phyloP scores from a whole-genome alignment of 2,113 vertebrate species.

The Perca fluviatilis region DNA sequence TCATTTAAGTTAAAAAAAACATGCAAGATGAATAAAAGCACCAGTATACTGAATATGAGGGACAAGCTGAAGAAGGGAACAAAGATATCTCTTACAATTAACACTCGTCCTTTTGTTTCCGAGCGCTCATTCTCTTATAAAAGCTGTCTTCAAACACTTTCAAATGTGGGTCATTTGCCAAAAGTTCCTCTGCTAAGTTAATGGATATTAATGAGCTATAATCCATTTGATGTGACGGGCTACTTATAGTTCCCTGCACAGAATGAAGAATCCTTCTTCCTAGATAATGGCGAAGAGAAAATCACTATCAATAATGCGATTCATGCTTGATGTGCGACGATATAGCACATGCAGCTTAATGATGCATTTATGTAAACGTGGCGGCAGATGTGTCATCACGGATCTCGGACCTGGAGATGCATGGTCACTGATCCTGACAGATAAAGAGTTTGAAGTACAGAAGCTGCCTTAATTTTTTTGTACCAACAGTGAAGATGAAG shows the following conservation, averaged over 20 bases:
- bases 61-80: slow-evolving; percentile 27
- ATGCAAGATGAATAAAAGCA: slow-evolving; percentile 5
- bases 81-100: slow-evolving; percentile 54
- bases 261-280: slow-evolving; percentile 28
- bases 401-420: slow-evolving; percentile 25
- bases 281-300: slow-evolving; percentile 12
- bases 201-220: slow-evolving; percentile 72
- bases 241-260: slow-evolving; percentile 32
- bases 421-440: slow-evolving; percentile 60
- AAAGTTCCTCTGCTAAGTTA: slow-evolving; percentile 46
- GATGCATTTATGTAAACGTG: slow-evolving; percentile 9
- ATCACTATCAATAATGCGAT: slow-evolving; percentile 38
- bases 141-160: slow-evolving; percentile 53
- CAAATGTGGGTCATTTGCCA: slow-evolving; percentile 62
- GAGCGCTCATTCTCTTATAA: slow-evolving; percentile 42
- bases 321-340: slow-evolving; percentile 8
- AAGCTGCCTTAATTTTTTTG: slow-evolving; percentile 43
- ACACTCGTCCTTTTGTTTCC: slow-evolving; percentile 50
- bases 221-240: slow-evolving; percentile 65
- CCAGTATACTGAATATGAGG: slow-evolving; percentile 1
- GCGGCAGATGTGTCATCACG: slow-evolving; percentile 16
- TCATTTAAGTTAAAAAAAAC: slow-evolving; percentile 45
- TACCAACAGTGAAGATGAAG: slow-evolving; percentile 55
- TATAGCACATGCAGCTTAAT: slow-evolving; percentile 2
- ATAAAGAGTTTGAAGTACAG: slow-evolving; percentile 59